Evolutionary conservation across 1,140 invertebrate genomes (phyloP), one percentile per base, ranked within the genome.

Genomic region (Hydropsyche tenuis): DNA sequence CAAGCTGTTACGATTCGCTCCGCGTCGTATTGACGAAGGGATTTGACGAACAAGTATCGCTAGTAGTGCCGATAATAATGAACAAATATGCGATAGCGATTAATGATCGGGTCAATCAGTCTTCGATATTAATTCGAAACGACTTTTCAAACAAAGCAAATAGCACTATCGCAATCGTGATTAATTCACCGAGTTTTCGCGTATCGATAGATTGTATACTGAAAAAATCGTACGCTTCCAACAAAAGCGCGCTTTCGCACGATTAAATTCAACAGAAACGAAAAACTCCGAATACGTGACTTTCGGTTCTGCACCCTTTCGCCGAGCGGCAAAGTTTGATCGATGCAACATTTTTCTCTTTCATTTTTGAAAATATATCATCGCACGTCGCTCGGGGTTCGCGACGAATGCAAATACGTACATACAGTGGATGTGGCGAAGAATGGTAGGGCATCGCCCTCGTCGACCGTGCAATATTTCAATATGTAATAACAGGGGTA

Each of bases 91-190:
- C n/a, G n/a, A n/a, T n/a, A n/a, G n/a, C n/a, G 30, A 37, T 37
- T 37, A 37, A 37, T 9, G 30, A 37, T 37, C 30, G 30, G 3
- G 3, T 37, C 30, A 37, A 37, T 37, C 30, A 37, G 30, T 37
- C 30, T 4, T 37, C 30, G 30, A 9, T 9, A 37, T 9, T 37
- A 37, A 37, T 37, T 37, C 9, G 3, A 37, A 37, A 37, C 30
- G 30, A 27, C 56, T 23, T 12, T 60, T 60, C 22, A 20, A 23
- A 27, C 22, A 22, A 60, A 60, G 12, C 22, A 60, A 60, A 60
- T 25, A 60, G 11, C 22, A 60, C 22, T 60, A 60, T 60, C 56
- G 20, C 56, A 27, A 60, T 60, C 56, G 56, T n/a, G 56, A 60
- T 60, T 60, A 60, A 60, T 60, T 60, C 56, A 9, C 3, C 30